These are phyloP conservation scores for Heliconius eleuchia DNA, from an alignment of 1,140 invertebrate genomes.

Conservation along the genomic window DNA sequence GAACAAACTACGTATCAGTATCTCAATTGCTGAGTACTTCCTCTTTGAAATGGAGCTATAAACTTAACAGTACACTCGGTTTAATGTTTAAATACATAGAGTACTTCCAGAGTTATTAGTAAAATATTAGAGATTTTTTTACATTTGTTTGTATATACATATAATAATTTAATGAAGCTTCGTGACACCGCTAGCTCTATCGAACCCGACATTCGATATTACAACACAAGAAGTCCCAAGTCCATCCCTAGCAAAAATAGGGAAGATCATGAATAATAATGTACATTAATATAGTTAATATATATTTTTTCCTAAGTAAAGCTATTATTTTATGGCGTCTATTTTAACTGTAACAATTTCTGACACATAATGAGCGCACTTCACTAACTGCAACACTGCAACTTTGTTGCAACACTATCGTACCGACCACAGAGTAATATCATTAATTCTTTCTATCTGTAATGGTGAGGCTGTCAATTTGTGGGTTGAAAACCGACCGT, in stretches of 20 bases:
- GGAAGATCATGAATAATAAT: too few relatives aligned
- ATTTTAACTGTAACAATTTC: slow-evolving; percentile 16
- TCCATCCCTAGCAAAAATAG: too few relatives aligned
- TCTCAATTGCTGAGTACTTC: slow-evolving; percentile 8
- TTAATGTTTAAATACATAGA: slow-evolving; percentile 5
- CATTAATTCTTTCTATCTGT: slow-evolving; percentile 48
- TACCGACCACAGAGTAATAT: slow-evolving; percentile 33
- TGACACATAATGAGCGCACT: slow-evolving; percentile 30
- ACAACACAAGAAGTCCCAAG: too few relatives aligned
- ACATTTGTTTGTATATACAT: too few relatives aligned
- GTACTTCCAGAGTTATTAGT: neutral
- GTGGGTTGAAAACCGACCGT: slow-evolving; percentile 24
- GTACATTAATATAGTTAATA: too few relatives aligned
- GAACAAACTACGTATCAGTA: neutral
- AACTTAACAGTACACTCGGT: slow-evolving; percentile 5
- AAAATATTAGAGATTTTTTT: neutral
- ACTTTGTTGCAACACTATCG: slow-evolving; percentile 25
- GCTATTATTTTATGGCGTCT: too few relatives aligned
- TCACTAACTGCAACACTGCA: slow-evolving; percentile 15
- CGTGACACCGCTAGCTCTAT: too few relatives aligned
- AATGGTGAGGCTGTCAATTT: slow-evolving; percentile 46
- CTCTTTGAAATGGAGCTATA: neutral
- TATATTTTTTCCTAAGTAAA: too few relatives aligned
- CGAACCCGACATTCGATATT: too few relatives aligned
- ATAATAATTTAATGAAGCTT: too few relatives aligned